Conservation (phyloP, 53 echinoderm and acorn worm species). For the Holothuria leucospilota region DNA sequence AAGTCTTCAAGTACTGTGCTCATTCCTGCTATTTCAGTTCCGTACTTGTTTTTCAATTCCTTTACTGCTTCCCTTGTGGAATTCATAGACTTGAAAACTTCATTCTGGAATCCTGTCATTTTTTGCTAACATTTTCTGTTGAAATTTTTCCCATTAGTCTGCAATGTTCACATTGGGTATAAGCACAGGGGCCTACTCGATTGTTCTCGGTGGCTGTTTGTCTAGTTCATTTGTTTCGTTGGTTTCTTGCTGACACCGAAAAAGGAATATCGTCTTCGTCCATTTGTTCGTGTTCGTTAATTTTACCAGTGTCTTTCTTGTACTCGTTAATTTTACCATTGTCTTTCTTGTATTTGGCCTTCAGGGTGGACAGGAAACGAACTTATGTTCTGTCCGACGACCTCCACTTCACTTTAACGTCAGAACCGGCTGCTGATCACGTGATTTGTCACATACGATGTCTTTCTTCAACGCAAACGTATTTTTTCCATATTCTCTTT, state of each 20-base stretch:
- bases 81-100: too few relatives aligned
- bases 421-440: neutral
- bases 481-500: neutral
- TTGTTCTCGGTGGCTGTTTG: neutral
- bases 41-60: neutral
- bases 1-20: neutral
- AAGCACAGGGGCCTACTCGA: too few relatives aligned
- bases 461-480: constrained; percentile 7
- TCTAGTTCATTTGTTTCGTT: too few relatives aligned
- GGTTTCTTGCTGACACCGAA: neutral
- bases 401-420: constrained; percentile 7
- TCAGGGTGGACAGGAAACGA: neutral
- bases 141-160: too few relatives aligned
- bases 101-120: too few relatives aligned
- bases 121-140: too few relatives aligned
- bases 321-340: neutral
- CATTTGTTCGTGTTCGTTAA: too few relatives aligned
- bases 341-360: neutral
- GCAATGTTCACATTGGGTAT: too few relatives aligned
- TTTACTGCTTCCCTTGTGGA: too few relatives aligned
- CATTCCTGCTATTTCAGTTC: neutral
- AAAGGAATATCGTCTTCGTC: constrained; percentile 6
- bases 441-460: constrained; percentile 3
- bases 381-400: constrained; percentile 10
- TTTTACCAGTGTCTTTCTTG: too few relatives aligned